Evolutionary conservation across 2,113 vertebrate species (phyloP), one percentile per base, ranked within the genome.

Genomic region (Trogon surrucura): DNA sequence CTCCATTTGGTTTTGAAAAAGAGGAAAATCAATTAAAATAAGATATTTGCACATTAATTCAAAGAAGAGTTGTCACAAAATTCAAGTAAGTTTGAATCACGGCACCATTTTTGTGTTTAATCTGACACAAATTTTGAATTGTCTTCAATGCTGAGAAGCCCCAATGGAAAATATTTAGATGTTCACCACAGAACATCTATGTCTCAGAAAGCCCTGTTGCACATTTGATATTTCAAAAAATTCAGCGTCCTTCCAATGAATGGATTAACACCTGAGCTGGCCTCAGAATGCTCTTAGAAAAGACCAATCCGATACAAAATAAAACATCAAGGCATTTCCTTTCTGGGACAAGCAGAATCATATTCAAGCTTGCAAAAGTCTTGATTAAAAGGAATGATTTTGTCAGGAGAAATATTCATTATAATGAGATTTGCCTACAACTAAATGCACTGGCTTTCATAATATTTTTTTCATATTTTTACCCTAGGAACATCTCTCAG

Each of bases 321-420:
- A 87, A 58, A 36, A 53, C 41, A 45, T 65, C 44, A 75, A 71
- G 15, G 7, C 10, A 7, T 80, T 81, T 91, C 53, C 21, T 82
- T 79, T 82, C 61, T 94, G 23, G 22, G 22, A 48, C 48, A 71
- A 29, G 17, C 2, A 77, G 22, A 91, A 94, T 86, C 32, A 65
- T 61, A 96, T 91, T 94, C 92, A 91, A 87, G 90, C 61, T 93
- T 75, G 19, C 75, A 92, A 94, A 78, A 91, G 95, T 81, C 38
- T 73, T 73, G 30, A 78, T 88, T 83, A 78, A 94, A 96, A 80
- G 12, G 14, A 74, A 38, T 47, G 27, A 85, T 80, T 75, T 89
- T 75, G 15, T 93, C 61, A 67, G 23, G 30, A 89, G 20, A 71
- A 90, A 5, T 47, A 44, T 86, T 90, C 47, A 73, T 94, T 90